A percentile compares a stretch with the other conserved stretches of the same genome.
These are phyloP conservation scores for Trypoxylus dichotomus DNA, from an alignment of 1,140 invertebrate genomes.

Conservation along the genomic window DNA sequence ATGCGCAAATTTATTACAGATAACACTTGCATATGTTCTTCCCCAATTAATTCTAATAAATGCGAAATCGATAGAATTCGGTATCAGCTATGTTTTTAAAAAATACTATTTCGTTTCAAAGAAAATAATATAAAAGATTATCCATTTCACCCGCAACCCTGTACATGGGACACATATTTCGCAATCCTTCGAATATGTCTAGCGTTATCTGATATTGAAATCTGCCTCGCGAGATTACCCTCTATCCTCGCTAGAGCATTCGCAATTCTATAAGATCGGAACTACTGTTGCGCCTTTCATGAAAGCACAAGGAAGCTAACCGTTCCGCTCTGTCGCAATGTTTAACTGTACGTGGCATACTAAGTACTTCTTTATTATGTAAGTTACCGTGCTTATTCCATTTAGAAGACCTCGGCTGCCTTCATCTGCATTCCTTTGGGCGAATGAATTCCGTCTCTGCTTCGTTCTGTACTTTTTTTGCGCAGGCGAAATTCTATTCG, in stretches of 20 bases:
- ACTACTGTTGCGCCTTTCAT: not conserved
- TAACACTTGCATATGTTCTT: too few species aligned
- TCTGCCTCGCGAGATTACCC: not conserved
- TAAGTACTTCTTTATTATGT: conserved; percentile 3
- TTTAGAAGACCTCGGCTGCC: not conserved
- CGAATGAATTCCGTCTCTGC: not conserved
- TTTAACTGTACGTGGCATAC: not conserved
- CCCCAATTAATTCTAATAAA: too few species aligned
- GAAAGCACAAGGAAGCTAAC: not conserved
- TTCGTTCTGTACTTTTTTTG: not conserved
- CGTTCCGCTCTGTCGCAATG: not conserved
- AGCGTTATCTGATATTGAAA: not conserved
- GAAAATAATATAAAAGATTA: too few species aligned
- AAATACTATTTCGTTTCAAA: too few species aligned
- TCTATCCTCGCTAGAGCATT: not conserved
- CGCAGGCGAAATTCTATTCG: not conserved
- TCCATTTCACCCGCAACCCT: too few species aligned
- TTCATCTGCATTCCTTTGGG: not conserved
- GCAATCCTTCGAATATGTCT: not conserved
- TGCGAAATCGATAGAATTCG: too few species aligned
- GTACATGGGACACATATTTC: too few species aligned
- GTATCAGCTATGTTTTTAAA: too few species aligned
- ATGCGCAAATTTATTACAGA: too few species aligned
- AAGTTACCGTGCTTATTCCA: not conserved
- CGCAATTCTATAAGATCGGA: not conserved